A percentile compares a stretch with the other conserved stretches of the same genome.
These are phyloP conservation scores for Tortrix viridana DNA, from an alignment of 2,888 invertebrate genomes.

Conservation along the genomic window DNA sequence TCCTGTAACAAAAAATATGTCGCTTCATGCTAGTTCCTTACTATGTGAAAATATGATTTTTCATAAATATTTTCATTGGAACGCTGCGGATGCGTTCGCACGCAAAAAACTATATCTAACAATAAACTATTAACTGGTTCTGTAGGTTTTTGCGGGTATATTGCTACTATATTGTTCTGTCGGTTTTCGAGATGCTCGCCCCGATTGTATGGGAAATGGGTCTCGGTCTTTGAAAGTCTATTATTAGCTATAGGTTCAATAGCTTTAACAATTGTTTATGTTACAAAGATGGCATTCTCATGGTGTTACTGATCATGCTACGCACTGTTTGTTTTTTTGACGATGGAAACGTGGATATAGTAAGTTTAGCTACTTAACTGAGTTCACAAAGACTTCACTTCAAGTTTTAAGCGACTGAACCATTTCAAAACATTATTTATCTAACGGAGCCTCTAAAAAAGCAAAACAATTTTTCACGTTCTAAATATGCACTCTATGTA, in stretches of 20 bases:
- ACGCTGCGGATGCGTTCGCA: conserved; percentile 20
- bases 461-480: too few species aligned
- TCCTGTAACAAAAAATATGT: conserved; percentile 6
- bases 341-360: too few species aligned
- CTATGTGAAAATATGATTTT: conserved; percentile 17
- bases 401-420: too few species aligned
- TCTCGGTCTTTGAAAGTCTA: conserved; percentile 37
- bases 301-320: neutral
- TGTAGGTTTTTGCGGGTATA: conserved; percentile 21
- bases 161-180: conserved; percentile 31
- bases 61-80: conserved; percentile 10
- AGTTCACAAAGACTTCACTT: too few species aligned
- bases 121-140: conserved; percentile 31
- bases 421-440: too few species aligned
- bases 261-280: conserved; percentile 13
- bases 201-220: conserved; percentile 35
- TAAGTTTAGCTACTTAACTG: too few species aligned
- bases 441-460: too few species aligned
- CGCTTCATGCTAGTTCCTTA: conserved; percentile 4
- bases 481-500: too few species aligned
- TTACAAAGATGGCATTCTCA: conserved; percentile 16
- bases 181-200: conserved; percentile 17
- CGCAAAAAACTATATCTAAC: neutral
- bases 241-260: conserved; percentile 37
- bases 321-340: neutral